A percentile compares a stretch with the other conserved stretches of the same genome.
Evolutionary conservation across 2,888 invertebrate genomes (phyloP).

Genomic region (Caenorhabditis imperialis): DNA sequence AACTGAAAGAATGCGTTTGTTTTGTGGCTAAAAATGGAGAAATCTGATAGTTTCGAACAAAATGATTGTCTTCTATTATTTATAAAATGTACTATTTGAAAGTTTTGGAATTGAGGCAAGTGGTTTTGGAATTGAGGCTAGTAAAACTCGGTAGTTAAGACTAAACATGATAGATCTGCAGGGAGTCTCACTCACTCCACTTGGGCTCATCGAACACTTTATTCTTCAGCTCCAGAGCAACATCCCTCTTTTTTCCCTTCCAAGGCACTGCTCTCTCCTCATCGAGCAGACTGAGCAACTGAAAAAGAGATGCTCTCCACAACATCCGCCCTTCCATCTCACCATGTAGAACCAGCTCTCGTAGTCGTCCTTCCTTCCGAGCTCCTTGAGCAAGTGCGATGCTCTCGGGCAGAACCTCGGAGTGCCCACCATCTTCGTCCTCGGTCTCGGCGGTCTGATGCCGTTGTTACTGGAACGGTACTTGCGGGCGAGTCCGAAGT

Average conservation of each 20-base stretch:
- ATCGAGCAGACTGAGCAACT: constrained; percentile 45
- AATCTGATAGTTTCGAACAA: background rate
- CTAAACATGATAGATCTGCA: background rate
- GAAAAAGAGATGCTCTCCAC: background rate
- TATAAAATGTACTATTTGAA: no score
- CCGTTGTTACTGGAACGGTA: constrained; percentile 32
- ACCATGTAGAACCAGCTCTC: constrained; percentile 54
- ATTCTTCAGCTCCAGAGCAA: constrained; percentile 26
- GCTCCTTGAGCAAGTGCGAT: constrained; percentile 35
- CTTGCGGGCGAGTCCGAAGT: constrained; percentile 51
- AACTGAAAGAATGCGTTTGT: constrained; percentile 24
- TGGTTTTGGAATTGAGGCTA: no score
- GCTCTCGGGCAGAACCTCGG: constrained; percentile 50
- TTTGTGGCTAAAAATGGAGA: background rate
- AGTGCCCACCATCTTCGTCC: constrained; percentile 50
- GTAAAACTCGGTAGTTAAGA: background rate
- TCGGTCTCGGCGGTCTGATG: constrained; percentile 25
- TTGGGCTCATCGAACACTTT: constrained; percentile 21
- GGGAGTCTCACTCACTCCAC: constrained; percentile 35
- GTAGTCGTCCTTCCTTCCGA: constrained; percentile 47
- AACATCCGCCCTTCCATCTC: no score
- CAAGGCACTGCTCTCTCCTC: constrained; percentile 29
- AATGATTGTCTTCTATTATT: no score
- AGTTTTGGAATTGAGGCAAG: no score
- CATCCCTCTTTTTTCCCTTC: constrained; percentile 39